A percentile compares a stretch with the other conserved stretches of the same genome.
phyloP scores from a whole-genome alignment of 2,797 vertebrate genomes.

The Aulostomus chinensis region DNA sequence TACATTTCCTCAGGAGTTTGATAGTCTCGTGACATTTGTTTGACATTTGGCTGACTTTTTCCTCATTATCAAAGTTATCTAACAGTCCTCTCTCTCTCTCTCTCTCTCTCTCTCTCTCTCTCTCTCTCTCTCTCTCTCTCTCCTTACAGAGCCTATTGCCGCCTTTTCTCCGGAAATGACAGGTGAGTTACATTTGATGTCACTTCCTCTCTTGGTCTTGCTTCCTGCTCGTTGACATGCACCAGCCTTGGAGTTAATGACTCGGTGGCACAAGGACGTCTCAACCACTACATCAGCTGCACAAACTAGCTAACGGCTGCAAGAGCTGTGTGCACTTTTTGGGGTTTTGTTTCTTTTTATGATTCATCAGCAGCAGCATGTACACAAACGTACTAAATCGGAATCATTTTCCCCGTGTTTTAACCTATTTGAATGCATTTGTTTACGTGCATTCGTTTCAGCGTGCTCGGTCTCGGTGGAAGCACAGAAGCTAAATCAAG shows the following conservation, averaged over 20 bases:
- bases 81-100: constrained; percentile 26
- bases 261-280: constrained; percentile 44
- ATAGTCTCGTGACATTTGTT: constrained; percentile 70
- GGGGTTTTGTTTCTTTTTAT: too few relatives aligned
- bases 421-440: too few relatives aligned
- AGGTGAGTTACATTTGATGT: constrained; percentile 73
- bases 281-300: constrained; percentile 7
- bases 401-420: too few relatives aligned
- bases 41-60: constrained; percentile 73
- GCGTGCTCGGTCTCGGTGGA: constrained; percentile 38
- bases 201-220: constrained; percentile 68
- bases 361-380: constrained; percentile 34
- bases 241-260: constrained; percentile 60
- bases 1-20: constrained; percentile 61
- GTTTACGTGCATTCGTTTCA: constrained; percentile 16
- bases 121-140: constrained; percentile 33
- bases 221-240: constrained; percentile 64
- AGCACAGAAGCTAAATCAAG: constrained; percentile 54
- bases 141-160: constrained; percentile 86
- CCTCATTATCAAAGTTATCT: constrained; percentile 57
- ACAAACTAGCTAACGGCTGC: constrained; percentile 14
- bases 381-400: too few relatives aligned
- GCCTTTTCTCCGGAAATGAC: constrained; percentile 89
- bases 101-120: constrained; percentile 5
- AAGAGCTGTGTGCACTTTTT: constrained; percentile 2